phyloP scores from a whole-genome alignment of 2,797 vertebrate species.

The Pipistrellus pipistrellus region DNA sequence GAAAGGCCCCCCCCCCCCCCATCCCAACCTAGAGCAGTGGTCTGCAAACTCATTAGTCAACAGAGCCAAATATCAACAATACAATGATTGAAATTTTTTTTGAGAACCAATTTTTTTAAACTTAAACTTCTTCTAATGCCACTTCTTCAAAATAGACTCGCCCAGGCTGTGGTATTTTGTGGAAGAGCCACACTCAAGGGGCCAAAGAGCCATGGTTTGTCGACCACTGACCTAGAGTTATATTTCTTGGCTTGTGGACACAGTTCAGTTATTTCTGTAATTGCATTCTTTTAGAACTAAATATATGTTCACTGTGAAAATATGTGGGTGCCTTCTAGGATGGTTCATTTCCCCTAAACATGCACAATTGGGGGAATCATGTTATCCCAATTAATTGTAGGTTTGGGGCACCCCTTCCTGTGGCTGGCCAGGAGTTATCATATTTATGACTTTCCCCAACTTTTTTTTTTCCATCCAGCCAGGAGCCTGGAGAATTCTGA shows the following conservation, averaged over 20 bases:
- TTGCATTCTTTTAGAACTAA: constrained; percentile 64
- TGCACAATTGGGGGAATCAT: constrained; percentile 33
- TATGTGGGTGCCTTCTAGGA: constrained; percentile 63
- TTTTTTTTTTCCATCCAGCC: not conserved
- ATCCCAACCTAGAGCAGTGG: too few species aligned
- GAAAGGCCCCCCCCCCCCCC: too few species aligned
- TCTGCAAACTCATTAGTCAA: too few species aligned
- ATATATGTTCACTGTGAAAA: constrained; percentile 66
- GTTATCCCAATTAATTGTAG: constrained; percentile 54
- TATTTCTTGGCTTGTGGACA: constrained; percentile 31
- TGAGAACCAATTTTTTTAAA: too few species aligned
- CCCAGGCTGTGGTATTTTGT: too few species aligned
- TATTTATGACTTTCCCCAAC: not conserved
- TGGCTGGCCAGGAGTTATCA: not conserved
- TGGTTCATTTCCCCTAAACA: constrained; percentile 70
- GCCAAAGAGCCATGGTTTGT: too few species aligned
- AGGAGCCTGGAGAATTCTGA: constrained; percentile 9
- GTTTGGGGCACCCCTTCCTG: constrained; percentile 23
- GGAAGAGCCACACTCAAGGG: too few species aligned
- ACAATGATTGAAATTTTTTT: too few species aligned
- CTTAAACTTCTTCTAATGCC: too few species aligned
- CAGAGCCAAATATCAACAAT: too few species aligned
- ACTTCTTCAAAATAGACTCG: too few species aligned
- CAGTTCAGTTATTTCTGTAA: constrained; percentile 63
- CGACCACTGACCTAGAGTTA: constrained; percentile 24